Base-by-base conservation (phyloP, 2,888 invertebrate species). In the Sycophila texana region DNA sequence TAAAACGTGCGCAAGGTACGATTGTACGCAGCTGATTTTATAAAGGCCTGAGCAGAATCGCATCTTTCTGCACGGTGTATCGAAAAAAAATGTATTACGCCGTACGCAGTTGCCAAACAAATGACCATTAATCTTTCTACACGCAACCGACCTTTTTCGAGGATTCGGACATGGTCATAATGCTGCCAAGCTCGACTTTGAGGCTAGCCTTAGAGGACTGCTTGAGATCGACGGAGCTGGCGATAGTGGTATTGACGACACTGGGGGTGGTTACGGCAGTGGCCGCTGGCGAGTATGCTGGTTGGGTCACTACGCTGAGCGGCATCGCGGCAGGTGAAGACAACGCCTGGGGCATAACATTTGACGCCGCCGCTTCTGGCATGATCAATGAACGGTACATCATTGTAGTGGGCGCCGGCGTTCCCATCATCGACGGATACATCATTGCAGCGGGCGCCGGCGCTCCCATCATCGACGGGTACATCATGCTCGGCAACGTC, bases 381-480 rank as follows among this genome's bases (percentile, higher is more conserved):
- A 91, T 90, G 1, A 91, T 86, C 83, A 92, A 87, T 0, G 95
- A 92, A 22, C 94, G 92, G 86, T 94, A 95, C 90, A 95, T 91
- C 85, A 94, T 92, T 4, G 82, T 57, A 1, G 84, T 77, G 0
- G 85, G 80, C 4, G 85, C 72, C n/a, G 87, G 78, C 3, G 83
- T 72, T 30, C 85, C 85, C 18, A 88, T 86, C 70, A 92, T 91
- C 85, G 92, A 92, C 82, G 93, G 92, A 85, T 93, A 94, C 89
- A 94, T 91, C 85, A 94, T 92, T 4, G 82, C 60, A 1, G 84
- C 77, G 0, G 85, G 80, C 4, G 85, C 72, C n/a, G 87, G 78
- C 3, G 83, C 73, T 30, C 85, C 85, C 18, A 88, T 86, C 70
- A 92, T 91, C 85, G 92, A 92, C 82, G 93, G 92, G 85, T 93